Conservation (phyloP, 2,888 invertebrate genomes). For the Cetonia aurata region DNA sequence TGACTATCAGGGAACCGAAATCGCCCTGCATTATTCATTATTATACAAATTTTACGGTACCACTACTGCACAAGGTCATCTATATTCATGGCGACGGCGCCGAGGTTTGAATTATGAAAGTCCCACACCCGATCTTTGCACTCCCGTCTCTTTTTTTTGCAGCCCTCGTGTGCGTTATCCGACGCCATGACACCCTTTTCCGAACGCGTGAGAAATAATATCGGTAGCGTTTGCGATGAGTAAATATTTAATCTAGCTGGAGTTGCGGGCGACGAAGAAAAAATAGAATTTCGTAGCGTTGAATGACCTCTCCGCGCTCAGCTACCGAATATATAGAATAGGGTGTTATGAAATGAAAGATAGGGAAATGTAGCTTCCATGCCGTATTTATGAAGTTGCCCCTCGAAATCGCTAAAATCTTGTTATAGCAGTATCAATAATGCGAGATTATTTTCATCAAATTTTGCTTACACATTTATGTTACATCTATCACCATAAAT, state of each 20-base stretch:
- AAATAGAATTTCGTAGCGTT: conserved; percentile 30
- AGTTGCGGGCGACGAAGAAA: background rate
- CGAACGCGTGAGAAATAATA: conserved; percentile 34
- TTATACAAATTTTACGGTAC: conserved; percentile 24
- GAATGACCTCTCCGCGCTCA: conserved; percentile 10
- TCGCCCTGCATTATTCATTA: conserved; percentile 29
- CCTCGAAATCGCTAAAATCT: too few relatives aligned
- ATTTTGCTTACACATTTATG: too few relatives aligned
- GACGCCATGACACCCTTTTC: conserved; percentile 25
- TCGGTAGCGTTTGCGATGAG: conserved; percentile 21
- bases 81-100: conserved; percentile 30
- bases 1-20: too few relatives aligned
- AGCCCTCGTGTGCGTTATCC: background rate
- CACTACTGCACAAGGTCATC: conserved; percentile 17
- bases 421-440: too few relatives aligned
- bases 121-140: conserved; percentile 2
- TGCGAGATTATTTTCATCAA: too few relatives aligned
- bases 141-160: background rate
- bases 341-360: background rate
- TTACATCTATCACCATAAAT: too few relatives aligned
- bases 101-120: conserved; percentile 23
- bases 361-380: too few relatives aligned
- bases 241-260: conserved; percentile 38
- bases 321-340: conserved; percentile 5
- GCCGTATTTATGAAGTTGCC: too few relatives aligned